These are phyloP conservation scores for Xenopus laevis DNA, from an alignment of 2,113 vertebrate genomes.

Conservation along the genomic window DNA sequence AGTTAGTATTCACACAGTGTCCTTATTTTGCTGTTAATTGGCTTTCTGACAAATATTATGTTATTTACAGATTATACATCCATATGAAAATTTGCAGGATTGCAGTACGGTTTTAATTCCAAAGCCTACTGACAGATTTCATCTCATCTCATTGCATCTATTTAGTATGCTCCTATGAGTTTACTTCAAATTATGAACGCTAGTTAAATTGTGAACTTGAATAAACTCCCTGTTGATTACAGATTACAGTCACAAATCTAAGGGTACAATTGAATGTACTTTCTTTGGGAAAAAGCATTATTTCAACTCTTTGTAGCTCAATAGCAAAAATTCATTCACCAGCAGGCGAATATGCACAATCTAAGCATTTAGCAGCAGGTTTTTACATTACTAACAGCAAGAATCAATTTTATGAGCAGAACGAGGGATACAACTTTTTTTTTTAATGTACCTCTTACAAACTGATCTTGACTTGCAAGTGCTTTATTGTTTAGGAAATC, in stretches of 20 bases:
- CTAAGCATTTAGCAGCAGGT: slow-evolving; percentile 72
- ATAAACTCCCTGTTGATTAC: slow-evolving; percentile 62
- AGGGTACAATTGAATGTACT: slow-evolving; percentile 58
- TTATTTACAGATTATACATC: too few species aligned
- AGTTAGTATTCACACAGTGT: too few species aligned
- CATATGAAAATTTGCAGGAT: too few species aligned
- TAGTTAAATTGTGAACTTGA: slow-evolving; percentile 63
- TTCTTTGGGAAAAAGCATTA: slow-evolving; percentile 68
- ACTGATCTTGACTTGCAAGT: slow-evolving; percentile 68
- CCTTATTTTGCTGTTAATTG: too few species aligned
- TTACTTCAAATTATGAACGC: slow-evolving; percentile 57
- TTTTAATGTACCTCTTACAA: slow-evolving; percentile 62
- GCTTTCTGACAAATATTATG: too few species aligned
- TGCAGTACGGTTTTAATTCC: too few species aligned
- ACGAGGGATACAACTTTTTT: slow-evolving; percentile 53
- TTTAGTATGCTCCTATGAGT: slow-evolving; percentile 49
- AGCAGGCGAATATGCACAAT: slow-evolving; percentile 70
- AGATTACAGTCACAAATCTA: slow-evolving; percentile 64
- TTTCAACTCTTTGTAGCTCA: slow-evolving; percentile 66
- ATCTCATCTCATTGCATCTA: slow-evolving; percentile 49
- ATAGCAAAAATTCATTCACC: slow-evolving; percentile 66
- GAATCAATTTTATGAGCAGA: slow-evolving; percentile 66
- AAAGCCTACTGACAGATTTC: too few species aligned
- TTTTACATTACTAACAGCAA: slow-evolving; percentile 73
- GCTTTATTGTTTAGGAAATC: slow-evolving; percentile 66